phyloP scores from a whole-genome alignment of 2,113 vertebrate genomes.

The Mustelus asterias region DNA sequence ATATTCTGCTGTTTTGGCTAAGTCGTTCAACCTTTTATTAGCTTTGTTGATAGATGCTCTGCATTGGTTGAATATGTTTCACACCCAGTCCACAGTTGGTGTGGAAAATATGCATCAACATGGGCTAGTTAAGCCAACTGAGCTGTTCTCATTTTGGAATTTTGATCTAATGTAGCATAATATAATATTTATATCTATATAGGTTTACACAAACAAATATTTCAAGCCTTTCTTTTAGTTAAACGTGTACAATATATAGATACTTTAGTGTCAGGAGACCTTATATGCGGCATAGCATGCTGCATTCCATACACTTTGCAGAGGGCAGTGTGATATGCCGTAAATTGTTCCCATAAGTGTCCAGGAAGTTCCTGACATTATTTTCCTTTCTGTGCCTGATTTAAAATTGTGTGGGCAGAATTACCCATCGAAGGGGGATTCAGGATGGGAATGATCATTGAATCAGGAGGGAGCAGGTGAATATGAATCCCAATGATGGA shows the following conservation, averaged over 20 bases:
- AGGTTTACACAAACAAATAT: not conserved
- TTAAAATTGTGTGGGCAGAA: not conserved
- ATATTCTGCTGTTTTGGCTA: not conserved
- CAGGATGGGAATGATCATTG: too few relatives aligned
- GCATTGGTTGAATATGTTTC: not conserved
- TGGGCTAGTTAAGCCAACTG: not conserved
- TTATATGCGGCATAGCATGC: too few relatives aligned
- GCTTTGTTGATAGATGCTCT: not conserved
- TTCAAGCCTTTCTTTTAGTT: not conserved
- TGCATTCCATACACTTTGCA: not conserved
- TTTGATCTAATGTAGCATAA: not conserved
- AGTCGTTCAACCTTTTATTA: not conserved
- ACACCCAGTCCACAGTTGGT: not conserved
- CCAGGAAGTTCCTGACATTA: not conserved
- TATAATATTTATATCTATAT: not conserved
- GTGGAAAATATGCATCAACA: not conserved
- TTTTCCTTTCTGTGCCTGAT: not conserved
- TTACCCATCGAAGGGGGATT: too few relatives aligned
- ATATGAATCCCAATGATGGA: too few relatives aligned
- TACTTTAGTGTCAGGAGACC: too few relatives aligned
- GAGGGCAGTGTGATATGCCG: not conserved
- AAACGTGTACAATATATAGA: not conserved
- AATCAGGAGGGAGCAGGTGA: too few relatives aligned
- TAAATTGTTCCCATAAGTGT: not conserved
- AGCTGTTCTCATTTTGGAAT: not conserved